These are phyloP conservation scores for Crotalus tigris DNA, from an alignment of 2,113 vertebrate species.

Conservation along the genomic window DNA sequence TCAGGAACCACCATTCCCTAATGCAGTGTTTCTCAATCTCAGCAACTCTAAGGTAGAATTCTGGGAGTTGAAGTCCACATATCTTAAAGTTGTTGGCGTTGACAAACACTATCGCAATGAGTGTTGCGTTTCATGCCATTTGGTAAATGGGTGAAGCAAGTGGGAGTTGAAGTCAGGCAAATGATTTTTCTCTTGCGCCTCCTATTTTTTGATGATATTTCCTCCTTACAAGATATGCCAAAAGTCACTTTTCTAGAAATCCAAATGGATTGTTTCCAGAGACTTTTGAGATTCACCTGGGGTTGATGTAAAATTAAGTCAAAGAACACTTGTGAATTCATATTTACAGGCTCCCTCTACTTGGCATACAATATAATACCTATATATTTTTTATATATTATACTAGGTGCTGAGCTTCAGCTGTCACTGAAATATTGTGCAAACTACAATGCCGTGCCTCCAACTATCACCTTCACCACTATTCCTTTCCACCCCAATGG, in stretches of 20 bases:
- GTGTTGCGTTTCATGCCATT: neutral
- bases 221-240: neutral
- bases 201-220: neutral
- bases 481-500: slow-evolving; percentile 73
- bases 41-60: neutral
- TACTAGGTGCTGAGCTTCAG: slow-evolving; percentile 53
- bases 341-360: neutral
- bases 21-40: neutral
- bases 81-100: neutral
- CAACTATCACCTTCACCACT: slow-evolving; percentile 56
- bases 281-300: neutral
- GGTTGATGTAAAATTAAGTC: neutral
- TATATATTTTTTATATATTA: slow-evolving; percentile 17
- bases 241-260: neutral
- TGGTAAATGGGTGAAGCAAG: neutral
- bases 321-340: neutral
- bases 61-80: neutral
- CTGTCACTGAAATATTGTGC: slow-evolving; percentile 54
- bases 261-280: neutral
- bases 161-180: neutral
- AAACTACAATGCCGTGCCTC: slow-evolving; percentile 58
- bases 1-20: neutral
- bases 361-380: neutral
- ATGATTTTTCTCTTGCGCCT: neutral
- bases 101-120: neutral